Conservation (phyloP, 1,140 invertebrate genomes). For the Sitobion miscanthi region DNA sequence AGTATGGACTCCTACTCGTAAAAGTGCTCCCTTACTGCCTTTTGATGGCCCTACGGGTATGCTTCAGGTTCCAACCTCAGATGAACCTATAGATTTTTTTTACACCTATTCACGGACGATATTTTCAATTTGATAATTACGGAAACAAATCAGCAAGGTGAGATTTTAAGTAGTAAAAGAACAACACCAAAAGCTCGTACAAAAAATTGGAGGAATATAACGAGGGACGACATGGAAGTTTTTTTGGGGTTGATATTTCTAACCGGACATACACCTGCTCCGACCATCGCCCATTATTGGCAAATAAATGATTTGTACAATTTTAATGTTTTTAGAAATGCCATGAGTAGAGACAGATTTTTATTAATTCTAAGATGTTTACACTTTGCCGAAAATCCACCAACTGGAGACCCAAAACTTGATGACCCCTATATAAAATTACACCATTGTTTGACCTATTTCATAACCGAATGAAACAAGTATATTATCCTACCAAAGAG, state of each 20-base stretch:
- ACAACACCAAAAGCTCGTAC: background rate
- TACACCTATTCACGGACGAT: background rate
- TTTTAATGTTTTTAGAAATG: conserved; percentile 9
- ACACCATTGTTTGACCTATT: conserved; percentile 24
- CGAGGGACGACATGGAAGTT: background rate
- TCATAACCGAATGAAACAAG: conserved; percentile 23
- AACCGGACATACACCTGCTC: background rate
- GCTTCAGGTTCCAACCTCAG: background rate
- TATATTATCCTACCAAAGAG: conserved; percentile 27
- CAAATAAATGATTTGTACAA: background rate
- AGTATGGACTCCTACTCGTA: background rate
- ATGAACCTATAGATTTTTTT: conserved; percentile 26
- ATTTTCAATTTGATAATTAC: background rate
- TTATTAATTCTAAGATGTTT: background rate
- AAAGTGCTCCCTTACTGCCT: background rate
- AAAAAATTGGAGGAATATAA: background rate
- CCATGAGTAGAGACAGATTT: background rate
- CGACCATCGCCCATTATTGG: background rate
- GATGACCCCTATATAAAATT: conserved; percentile 6
- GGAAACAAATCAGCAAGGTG: background rate
- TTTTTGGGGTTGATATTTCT: conserved; percentile 1
- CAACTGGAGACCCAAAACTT: background rate
- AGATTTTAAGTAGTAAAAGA: background rate
- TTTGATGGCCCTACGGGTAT: background rate
- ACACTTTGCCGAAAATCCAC: background rate